These are phyloP conservation scores for Temnothorax longispinosus DNA, from an alignment of 1,140 invertebrate genomes.

Conservation along the genomic window DNA sequence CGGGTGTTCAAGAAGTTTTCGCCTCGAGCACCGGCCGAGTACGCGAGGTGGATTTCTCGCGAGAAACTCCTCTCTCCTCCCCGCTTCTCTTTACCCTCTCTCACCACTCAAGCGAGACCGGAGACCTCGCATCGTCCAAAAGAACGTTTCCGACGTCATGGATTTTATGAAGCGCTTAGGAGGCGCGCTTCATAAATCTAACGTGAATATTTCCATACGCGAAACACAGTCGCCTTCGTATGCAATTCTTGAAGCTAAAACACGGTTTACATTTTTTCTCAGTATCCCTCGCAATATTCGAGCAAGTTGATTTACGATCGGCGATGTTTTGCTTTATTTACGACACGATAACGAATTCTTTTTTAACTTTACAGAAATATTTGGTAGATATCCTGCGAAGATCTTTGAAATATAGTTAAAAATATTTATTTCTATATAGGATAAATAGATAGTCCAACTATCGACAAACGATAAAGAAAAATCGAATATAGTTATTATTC, in stretches of 20 bases:
- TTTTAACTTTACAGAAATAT: background rate
- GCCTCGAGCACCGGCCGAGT: slow-evolving; percentile 51
- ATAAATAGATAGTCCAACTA: background rate
- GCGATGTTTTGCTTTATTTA: background rate
- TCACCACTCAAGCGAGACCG: slow-evolving; percentile 26
- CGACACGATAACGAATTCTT: background rate
- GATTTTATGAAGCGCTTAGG: slow-evolving; percentile 54
- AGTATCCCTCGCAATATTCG: background rate
- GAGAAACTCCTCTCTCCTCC: slow-evolving; percentile 28
- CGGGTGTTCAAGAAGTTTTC: slow-evolving; percentile 55
- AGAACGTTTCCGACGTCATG: slow-evolving; percentile 39
- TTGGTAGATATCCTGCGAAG: background rate
- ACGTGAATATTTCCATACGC: slow-evolving; percentile 43
- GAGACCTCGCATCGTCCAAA: slow-evolving; percentile 39
- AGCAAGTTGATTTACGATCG: slow-evolving; percentile 8
- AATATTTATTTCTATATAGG: background rate
- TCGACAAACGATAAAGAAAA: background rate
- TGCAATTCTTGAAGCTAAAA: background rate
- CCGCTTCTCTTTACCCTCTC: background rate
- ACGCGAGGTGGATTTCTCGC: slow-evolving; percentile 52
- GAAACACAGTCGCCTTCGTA: slow-evolving; percentile 23
- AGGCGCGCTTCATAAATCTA: slow-evolving; percentile 48
- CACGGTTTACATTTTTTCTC: background rate
- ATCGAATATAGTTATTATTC: background rate
- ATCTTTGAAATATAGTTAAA: background rate